These are phyloP conservation scores for Archocentrus centrarchus DNA, from an alignment of 2,113 vertebrate genomes.

Conservation along the genomic window DNA sequence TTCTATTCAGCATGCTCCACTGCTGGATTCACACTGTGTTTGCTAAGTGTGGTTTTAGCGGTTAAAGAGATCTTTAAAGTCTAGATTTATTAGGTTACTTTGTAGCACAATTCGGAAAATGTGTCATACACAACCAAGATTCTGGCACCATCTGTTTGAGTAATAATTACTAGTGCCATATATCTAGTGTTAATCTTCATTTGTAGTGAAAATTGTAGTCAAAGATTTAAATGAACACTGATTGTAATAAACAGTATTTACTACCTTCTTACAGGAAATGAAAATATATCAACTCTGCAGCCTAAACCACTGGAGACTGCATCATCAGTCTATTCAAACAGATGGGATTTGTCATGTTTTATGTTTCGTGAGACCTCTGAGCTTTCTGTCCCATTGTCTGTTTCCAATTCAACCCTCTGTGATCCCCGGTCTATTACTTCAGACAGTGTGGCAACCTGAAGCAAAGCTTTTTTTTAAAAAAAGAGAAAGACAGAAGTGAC, in stretches of 20 bases:
- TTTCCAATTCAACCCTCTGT: constrained; percentile 63
- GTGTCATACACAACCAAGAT: constrained; percentile 52
- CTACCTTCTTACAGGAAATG: constrained; percentile 29
- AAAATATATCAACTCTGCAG: constrained; percentile 48
- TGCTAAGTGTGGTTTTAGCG: constrained; percentile 54
- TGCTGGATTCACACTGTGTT: constrained; percentile 61
- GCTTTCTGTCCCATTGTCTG: constrained; percentile 55
- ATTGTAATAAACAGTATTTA: constrained; percentile 37
- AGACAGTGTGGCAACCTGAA: constrained; percentile 71
- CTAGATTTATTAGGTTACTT: constrained; percentile 54
- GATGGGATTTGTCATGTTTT: constrained; percentile 59
- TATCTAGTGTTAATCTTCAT: not conserved
- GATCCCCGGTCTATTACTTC: constrained; percentile 59
- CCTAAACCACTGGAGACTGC: constrained; percentile 40
- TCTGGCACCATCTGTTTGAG: constrained; percentile 32
- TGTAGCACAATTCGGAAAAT: constrained; percentile 44
- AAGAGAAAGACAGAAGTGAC: constrained; percentile 48
- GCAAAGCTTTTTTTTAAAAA: constrained; percentile 14
- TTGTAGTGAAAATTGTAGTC: constrained; percentile 1
- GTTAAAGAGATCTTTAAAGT: constrained; percentile 45
- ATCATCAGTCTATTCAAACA: constrained; percentile 36
- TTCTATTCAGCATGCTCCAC: constrained; percentile 40
- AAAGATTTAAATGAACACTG: constrained; percentile 19
- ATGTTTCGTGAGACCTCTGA: constrained; percentile 62
- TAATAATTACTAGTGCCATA: constrained; percentile 34